Percentiles rank a stretch among this genome's conserved stretches.
These are phyloP conservation scores for Lanistes nyassanus DNA, from an alignment of 1,140 invertebrate genomes.

Conservation along the genomic window DNA sequence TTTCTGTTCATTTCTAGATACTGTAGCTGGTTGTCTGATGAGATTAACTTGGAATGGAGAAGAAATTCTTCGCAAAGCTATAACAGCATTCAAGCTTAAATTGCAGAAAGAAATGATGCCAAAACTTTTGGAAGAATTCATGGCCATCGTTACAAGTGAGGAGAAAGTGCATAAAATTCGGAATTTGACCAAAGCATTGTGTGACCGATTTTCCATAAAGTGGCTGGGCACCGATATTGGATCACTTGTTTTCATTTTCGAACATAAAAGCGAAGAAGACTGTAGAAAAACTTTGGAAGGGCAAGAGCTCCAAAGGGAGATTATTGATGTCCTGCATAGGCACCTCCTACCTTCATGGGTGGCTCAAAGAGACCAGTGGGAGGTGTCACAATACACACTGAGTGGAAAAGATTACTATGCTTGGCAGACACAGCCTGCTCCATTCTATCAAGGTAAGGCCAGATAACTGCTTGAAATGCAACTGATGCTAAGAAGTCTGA, in stretches of 20 bases:
- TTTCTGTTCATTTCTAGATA: background rate
- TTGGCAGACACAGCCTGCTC: too few relatives aligned
- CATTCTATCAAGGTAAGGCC: too few relatives aligned
- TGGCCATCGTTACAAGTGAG: background rate
- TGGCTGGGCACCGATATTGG: background rate
- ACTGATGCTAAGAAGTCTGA: too few relatives aligned
- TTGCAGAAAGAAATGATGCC: background rate
- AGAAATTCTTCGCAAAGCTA: background rate
- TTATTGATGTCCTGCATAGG: background rate
- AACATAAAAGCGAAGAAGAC: background rate
- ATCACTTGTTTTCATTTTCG: background rate
- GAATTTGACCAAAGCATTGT: background rate
- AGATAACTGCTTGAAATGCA: too few relatives aligned
- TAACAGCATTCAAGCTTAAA: background rate
- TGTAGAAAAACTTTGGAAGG: background rate
- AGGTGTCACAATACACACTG: background rate
- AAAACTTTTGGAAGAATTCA: background rate
- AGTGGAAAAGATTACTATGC: background rate
- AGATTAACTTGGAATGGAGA: slow-evolving; percentile 9
- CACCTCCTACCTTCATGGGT: slow-evolving; percentile 2
- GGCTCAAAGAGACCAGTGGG: background rate
- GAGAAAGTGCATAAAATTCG: background rate
- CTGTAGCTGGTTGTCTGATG: background rate
- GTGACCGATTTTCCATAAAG: background rate
- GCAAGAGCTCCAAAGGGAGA: background rate